Evolutionary conservation across 1,140 invertebrate genomes (phyloP), one percentile per base, ranked within the genome.

Genomic region (Lerema accius): DNA sequence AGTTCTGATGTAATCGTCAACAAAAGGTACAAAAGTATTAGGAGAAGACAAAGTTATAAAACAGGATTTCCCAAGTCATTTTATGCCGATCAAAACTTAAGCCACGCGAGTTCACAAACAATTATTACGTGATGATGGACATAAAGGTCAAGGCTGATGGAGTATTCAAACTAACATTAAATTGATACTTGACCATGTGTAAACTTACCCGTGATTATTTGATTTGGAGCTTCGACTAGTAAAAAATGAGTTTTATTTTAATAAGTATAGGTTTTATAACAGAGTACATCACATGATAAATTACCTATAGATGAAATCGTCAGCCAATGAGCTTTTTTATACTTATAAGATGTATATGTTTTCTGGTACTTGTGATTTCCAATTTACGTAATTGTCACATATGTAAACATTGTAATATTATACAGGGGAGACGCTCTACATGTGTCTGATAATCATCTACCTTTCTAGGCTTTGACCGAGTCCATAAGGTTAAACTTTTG

Each of bases 141-240:
- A 49, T 55, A 73, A 73, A 73, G 68, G 62, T 73, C 68, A 73
- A 65, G 71, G 71, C 58, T 63, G 15, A 11, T 35, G 9, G 19
- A 32, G 4, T 63, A 59, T 63, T 67, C 50, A 50, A 43, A 56
- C 55, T 45, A 69, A 65, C 49, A 59, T 48, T 32, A 60, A 59
- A 63, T 51, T 39, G 53, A 63, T 66, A 62, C 51, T 55, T 59
- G 40, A 62, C 75, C 73, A 67, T 63, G 49, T 64, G 46, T 75
- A 46, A 43, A 26, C 26, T 28, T 15, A 46, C 51, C 51, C 14
- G n/a, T 58, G 11, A 58, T 58, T 58, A 58, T 46, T 46, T 45
- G 55, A 58, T 43, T 32, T 17, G 9, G 13, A 58, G n/a, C 40
- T 58, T 17, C 26, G 14, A 46, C n/a, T 26, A 6, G 13, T 28